phyloP scores from a whole-genome alignment of 1,140 invertebrate species.

The Ceratosolen solmsi region DNA sequence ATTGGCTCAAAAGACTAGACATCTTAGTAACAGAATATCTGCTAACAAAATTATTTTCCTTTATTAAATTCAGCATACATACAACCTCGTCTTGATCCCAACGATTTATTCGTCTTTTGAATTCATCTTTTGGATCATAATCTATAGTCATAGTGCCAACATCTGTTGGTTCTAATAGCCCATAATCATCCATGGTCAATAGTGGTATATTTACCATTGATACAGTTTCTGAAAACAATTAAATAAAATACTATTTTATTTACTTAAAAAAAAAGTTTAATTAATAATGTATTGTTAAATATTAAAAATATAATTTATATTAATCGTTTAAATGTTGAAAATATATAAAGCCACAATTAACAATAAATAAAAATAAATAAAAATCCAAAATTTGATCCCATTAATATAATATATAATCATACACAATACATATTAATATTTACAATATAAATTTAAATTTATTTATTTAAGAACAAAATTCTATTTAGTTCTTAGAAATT shows the following conservation, averaged over 20 bases:
- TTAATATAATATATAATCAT: too few relatives aligned
- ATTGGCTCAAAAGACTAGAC: slow-evolving; percentile 51
- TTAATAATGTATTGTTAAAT: too few relatives aligned
- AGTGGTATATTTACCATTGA: slow-evolving; percentile 50
- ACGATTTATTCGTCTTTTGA: slow-evolving; percentile 54
- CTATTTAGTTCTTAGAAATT: too few relatives aligned
- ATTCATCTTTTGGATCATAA: slow-evolving; percentile 54
- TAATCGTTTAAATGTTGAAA: too few relatives aligned
- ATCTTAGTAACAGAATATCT: slow-evolving; percentile 55
- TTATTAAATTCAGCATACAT: slow-evolving; percentile 56
- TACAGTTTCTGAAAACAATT: slow-evolving; percentile 36
- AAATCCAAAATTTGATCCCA: too few relatives aligned
- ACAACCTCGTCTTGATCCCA: slow-evolving; percentile 57
- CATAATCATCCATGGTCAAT: slow-evolving; percentile 47
- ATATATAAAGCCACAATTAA: too few relatives aligned
- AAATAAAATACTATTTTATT: not conserved
- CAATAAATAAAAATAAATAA: too few relatives aligned
- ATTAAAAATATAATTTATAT: too few relatives aligned
- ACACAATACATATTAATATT: too few relatives aligned
- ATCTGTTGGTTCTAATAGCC: slow-evolving; percentile 43
- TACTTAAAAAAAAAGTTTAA: not conserved
- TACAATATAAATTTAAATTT: too few relatives aligned
- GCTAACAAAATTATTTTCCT: slow-evolving; percentile 57
- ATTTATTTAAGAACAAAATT: too few relatives aligned
- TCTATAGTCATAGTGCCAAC: slow-evolving; percentile 49